Evolutionary conservation across 1,140 invertebrate species (phyloP), one percentile per base, ranked within the genome.

Genomic region (Ericerus pela): DNA sequence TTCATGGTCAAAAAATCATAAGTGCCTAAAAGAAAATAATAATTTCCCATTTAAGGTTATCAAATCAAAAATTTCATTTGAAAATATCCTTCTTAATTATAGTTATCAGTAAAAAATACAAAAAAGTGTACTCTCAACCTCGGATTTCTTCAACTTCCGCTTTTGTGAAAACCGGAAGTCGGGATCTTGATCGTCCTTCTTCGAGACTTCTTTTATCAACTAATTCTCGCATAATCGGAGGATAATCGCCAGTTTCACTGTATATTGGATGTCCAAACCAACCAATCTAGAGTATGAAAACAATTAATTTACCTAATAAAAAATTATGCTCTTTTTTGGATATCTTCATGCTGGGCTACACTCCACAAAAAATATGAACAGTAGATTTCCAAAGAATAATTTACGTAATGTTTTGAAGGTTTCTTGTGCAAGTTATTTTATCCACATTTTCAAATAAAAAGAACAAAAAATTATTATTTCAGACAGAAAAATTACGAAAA

Each of bases 221-320:
- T 28, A 70, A 71, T 24, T 75, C 64, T 58, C 74, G 76, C 67
- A 83, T 72, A 18, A 77, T 66, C 54, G 67, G 58, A 1, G 80
- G 79, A 62, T 80, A 84, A 60, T 82, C 76, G 8, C 80, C 80
- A 14, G 66, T 63, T 56, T 66, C 69, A 11, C 73, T 72, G 60
- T 75, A 79, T 51, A 84, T 76, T 5, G 80, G 79, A 68, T 80
- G 70, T 1, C 70, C 75, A 58, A 75, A 80, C 73, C 75, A 76
- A 6, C 73, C 73, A 33, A 63, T 60, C 73, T 76, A 61, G 37
- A 64, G 67, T 10, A 59, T 54, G 24, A 51, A 55, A 27, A 30
- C n/a, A n/a, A n/a, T n/a, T n/a, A n/a, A n/a, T n/a, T n/a, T n/a
- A n/a, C n/a, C n/a, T n/a, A n/a, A n/a, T n/a, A n/a, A n/a, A n/a